phyloP scores from a whole-genome alignment of 2,888 invertebrate genomes.

The Polyommatus icarus region DNA sequence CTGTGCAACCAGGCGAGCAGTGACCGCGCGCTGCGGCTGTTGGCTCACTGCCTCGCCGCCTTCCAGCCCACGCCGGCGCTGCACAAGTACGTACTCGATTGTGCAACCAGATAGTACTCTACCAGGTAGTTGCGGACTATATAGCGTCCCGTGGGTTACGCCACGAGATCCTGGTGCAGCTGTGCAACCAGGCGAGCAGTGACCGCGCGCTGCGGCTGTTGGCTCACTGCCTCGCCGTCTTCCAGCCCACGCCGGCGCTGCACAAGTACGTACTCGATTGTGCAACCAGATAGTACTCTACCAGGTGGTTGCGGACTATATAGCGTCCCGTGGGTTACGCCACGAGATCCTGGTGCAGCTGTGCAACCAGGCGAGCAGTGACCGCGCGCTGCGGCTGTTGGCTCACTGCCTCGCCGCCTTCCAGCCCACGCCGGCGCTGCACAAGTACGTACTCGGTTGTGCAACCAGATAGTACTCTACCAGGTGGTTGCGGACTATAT shows the following conservation, averaged over 20 bases:
- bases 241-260: conserved; percentile 92
- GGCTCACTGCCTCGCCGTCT: conserved; percentile 93
- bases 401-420: conserved; percentile 95
- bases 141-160: conserved; percentile 94
- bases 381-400: conserved; percentile 92
- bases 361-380: conserved; percentile 90
- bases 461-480: too few species aligned
- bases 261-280: conserved; percentile 78
- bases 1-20: conserved; percentile 92
- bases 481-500: conserved; percentile 93
- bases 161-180: conserved; percentile 94
- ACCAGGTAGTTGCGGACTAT: conserved; percentile 91
- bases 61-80: conserved; percentile 94
- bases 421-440: conserved; percentile 91
- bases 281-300: too few species aligned
- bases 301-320: conserved; percentile 91
- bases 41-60: conserved; percentile 93
- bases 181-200: conserved; percentile 92
- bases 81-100: conserved; percentile 78
- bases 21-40: conserved; percentile 90
- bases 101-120: too few species aligned
- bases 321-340: conserved; percentile 92
- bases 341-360: conserved; percentile 96
- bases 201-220: conserved; percentile 92
- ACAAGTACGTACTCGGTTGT: conserved; percentile 74